A percentile compares a stretch with the other conserved stretches of the same genome.
phyloP scores from a whole-genome alignment of 2,113 vertebrate genomes.

The Esox niger region DNA sequence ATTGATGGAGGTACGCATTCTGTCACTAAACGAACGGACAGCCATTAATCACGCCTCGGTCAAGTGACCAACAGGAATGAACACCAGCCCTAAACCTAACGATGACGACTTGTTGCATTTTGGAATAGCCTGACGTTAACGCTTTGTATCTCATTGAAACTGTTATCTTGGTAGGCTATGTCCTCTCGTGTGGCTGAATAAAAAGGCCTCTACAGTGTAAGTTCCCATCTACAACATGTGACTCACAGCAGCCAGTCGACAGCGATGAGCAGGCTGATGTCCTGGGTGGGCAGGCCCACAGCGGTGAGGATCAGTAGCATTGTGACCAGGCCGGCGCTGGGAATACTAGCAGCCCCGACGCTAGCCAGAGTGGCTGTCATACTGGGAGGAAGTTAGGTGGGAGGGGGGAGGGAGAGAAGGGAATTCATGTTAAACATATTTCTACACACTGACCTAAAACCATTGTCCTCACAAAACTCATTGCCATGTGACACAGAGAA shows the following conservation, averaged over 20 bases:
- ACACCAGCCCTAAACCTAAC: not conserved
- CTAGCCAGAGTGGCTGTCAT: constrained; percentile 84
- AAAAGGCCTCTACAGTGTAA: not conserved
- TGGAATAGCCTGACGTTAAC: not conserved
- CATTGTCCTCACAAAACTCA: constrained; percentile 5
- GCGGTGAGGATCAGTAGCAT: constrained; percentile 84
- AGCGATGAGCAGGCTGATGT: constrained; percentile 83
- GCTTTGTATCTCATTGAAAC: not conserved
- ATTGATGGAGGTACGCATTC: constrained; percentile 82
- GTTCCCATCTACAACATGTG: not conserved
- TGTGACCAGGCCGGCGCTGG: constrained; percentile 82
- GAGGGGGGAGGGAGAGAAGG: not conserved
- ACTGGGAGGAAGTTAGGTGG: constrained; percentile 42
- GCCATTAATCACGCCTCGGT: not conserved
- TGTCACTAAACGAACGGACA: constrained; percentile 63
- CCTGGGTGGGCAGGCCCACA: constrained; percentile 81
- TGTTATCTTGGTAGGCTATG: not conserved
- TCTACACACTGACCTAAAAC: constrained; percentile 18
- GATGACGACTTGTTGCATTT: not conserved
- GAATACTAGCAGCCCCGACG: constrained; percentile 82
- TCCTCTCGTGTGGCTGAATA: not conserved
- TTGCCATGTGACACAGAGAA: not conserved
- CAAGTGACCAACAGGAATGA: not conserved
- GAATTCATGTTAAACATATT: constrained; percentile 18
- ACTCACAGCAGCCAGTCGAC: constrained; percentile 88